Evolutionary conservation across 1,140 invertebrate species (phyloP).

Genomic region (Gonioctena quinquepunctata): DNA sequence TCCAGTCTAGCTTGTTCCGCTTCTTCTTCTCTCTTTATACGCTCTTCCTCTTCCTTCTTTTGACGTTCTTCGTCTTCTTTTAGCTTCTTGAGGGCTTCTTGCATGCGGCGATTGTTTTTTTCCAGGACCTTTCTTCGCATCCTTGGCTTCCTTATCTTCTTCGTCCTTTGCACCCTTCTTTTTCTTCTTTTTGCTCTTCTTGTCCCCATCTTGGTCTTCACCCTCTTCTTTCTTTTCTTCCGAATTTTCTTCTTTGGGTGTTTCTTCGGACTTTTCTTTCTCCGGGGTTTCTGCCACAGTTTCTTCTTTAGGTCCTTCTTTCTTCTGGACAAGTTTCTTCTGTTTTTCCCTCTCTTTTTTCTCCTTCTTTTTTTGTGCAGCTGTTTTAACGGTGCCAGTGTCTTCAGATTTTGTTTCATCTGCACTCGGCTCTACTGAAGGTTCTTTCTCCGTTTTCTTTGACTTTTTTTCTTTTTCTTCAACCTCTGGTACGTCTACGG

Average conservation of each 20-base stretch:
- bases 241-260: conserved; percentile 52
- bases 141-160: conserved; percentile 54
- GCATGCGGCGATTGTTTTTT: conserved; percentile 86
- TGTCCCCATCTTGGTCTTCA: conserved; percentile 56
- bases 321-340: conserved; percentile 71
- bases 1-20: conserved; percentile 73
- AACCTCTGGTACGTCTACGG: conserved; percentile 31
- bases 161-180: conserved; percentile 54
- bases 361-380: conserved; percentile 85
- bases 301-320: conserved; percentile 45
- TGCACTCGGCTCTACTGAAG: conserved; percentile 40
- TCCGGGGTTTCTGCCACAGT: conserved; percentile 20
- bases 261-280: conserved; percentile 38
- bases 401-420: conserved; percentile 59
- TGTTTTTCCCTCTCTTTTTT: conserved; percentile 83
- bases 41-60: conserved; percentile 80
- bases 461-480: conserved; percentile 22
- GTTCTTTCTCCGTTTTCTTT: conserved; percentile 33
- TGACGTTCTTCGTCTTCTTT: conserved; percentile 87
- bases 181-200: conserved; percentile 55
- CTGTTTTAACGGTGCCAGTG: conserved; percentile 73
- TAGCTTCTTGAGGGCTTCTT: conserved; percentile 84
- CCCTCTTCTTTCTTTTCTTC: conserved; percentile 44
- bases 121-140: conserved; percentile 62
- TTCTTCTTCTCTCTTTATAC: conserved; percentile 73